These are phyloP conservation scores for Chionoecetes opilio DNA, from an alignment of 1,140 invertebrate genomes.

Conservation along the genomic window DNA sequence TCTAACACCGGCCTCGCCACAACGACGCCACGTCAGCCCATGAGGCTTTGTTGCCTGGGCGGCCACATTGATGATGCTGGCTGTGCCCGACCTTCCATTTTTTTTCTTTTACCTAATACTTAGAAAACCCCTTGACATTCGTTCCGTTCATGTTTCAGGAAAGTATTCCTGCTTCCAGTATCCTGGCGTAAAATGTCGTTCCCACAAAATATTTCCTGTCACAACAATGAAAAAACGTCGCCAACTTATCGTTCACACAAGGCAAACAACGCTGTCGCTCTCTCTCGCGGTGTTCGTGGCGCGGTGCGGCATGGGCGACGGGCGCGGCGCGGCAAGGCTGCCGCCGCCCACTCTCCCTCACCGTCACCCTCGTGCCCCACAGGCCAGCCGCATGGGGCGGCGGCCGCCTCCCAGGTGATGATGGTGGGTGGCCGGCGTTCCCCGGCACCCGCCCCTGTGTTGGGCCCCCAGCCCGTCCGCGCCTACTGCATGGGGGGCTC, in stretches of 20 bases:
- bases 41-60: background rate
- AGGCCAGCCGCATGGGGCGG: constrained; percentile 65
- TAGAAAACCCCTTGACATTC: too few relatives aligned
- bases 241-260: background rate
- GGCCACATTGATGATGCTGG: background rate
- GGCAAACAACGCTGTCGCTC: background rate
- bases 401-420: constrained; percentile 69
- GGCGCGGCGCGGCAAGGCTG: background rate
- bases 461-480: constrained; percentile 75
- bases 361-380: background rate
- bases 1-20: background rate
- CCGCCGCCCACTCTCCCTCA: background rate
- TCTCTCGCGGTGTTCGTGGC: background rate
- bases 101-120: too few relatives aligned
- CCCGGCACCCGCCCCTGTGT: constrained; percentile 76
- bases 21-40: background rate
- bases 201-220: background rate
- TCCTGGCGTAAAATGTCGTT: too few relatives aligned
- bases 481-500: constrained; percentile 78
- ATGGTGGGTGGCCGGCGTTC: constrained; percentile 74
- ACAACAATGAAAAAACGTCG: background rate
- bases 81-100: too few relatives aligned
- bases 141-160: too few relatives aligned
- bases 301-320: background rate
- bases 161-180: too few relatives aligned